phyloP scores from a whole-genome alignment of 1,140 invertebrate genomes.

The Bombus ignitus region DNA sequence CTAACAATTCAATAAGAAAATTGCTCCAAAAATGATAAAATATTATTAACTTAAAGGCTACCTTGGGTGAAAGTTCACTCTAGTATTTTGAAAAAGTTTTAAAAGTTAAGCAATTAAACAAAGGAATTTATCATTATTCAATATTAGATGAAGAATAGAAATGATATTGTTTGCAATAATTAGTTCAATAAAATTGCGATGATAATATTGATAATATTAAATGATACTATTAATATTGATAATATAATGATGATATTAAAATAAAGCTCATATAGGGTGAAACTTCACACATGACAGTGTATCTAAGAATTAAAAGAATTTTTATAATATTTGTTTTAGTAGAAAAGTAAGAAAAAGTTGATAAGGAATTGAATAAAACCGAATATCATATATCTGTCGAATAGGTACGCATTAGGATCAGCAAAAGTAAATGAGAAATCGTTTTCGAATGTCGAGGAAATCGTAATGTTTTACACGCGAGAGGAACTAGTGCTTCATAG shows the following conservation, averaged over 20 bases:
- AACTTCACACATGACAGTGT: not conserved
- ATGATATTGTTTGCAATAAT: too few relatives aligned
- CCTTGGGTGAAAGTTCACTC: not conserved
- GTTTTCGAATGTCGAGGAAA: slow-evolving; percentile 78
- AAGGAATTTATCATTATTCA: not conserved
- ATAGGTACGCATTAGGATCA: slow-evolving; percentile 77
- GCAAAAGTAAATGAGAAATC: slow-evolving; percentile 74
- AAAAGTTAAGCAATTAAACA: not conserved
- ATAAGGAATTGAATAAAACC: not conserved
- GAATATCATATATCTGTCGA: slow-evolving; percentile 12
- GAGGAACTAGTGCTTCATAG: slow-evolving; percentile 77
- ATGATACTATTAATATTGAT: too few relatives aligned
- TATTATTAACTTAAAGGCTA: not conserved
- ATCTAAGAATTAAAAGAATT: not conserved
- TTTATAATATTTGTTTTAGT: not conserved
- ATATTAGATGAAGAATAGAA: not conserved
- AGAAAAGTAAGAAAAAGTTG: not conserved
- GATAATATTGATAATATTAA: too few relatives aligned
- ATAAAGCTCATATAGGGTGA: not conserved
- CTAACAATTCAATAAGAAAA: too few relatives aligned
- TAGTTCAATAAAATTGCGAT: too few relatives aligned
- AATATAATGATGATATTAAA: not conserved
- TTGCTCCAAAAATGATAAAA: not conserved
- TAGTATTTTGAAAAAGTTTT: too few relatives aligned
- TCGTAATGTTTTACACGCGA: slow-evolving; percentile 73